Percentiles rank a stretch among this genome's conserved stretches.
Evolutionary conservation across 2,113 vertebrate species (phyloP).

Genomic region (Semicossyphus pulcher): DNA sequence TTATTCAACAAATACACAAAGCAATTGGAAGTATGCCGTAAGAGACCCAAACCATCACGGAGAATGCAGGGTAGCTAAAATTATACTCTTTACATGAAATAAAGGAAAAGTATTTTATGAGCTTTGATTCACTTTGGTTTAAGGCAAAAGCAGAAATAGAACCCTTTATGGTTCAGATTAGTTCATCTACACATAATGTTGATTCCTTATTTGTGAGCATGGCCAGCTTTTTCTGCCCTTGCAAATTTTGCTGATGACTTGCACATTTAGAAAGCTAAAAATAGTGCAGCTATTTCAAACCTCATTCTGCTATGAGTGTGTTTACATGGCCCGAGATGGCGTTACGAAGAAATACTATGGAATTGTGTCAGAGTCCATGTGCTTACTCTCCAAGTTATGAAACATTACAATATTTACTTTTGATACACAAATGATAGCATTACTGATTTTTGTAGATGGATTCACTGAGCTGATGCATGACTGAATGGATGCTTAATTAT

Average conservation of each 20-base stretch:
- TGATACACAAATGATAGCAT: not conserved
- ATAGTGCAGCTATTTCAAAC: slow-evolving; percentile 48
- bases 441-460: no score
- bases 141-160: not conserved
- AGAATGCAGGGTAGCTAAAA: no score
- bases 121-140: no score
- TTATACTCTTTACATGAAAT: no score
- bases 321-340: slow-evolving; percentile 24
- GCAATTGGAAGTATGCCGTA: no score
- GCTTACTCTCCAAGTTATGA: not conserved
- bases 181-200: no score
- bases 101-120: no score
- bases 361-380: not conserved
- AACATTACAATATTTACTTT: not conserved
- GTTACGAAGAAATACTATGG: not conserved
- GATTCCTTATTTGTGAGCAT: not conserved
- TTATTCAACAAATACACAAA: no score
- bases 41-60: no score
- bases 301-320: slow-evolving; percentile 33
- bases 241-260: not conserved
- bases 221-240: not conserved
- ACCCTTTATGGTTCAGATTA: not conserved
- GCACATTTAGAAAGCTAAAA: slow-evolving; percentile 37
- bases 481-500: no score
- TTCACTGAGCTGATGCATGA: not conserved